Evolutionary conservation across 2,888 invertebrate species (phyloP).

Genomic region (Zhuqinia jingwanae): DNA sequence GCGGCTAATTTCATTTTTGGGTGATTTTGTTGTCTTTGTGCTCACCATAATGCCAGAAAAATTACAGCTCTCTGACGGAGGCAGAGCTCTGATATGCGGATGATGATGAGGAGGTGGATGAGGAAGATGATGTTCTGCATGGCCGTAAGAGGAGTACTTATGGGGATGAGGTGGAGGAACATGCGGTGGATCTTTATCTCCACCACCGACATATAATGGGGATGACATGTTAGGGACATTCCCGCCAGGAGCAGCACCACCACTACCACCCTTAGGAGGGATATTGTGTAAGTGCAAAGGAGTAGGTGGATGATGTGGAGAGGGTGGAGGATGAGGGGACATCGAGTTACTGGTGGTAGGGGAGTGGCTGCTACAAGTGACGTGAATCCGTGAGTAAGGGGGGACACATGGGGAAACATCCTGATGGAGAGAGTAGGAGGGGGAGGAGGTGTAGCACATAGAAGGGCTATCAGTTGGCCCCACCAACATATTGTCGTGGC

Average conservation of each 20-base stretch:
- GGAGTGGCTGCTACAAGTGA: conserved; percentile 59
- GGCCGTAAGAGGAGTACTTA: conserved; percentile 67
- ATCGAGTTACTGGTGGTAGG: conserved; percentile 48
- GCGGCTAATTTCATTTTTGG: not conserved
- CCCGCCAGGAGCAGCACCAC: conserved; percentile 34
- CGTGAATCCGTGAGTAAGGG: conserved; percentile 54
- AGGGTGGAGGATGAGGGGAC: conserved; percentile 43
- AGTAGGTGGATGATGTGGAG: conserved; percentile 49
- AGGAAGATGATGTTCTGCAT: conserved; percentile 51
- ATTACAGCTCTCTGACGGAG: conserved; percentile 63
- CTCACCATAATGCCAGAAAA: conserved; percentile 71
- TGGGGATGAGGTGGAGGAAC: conserved; percentile 49
- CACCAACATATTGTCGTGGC: conserved; percentile 61
- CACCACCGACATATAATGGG: conserved; percentile 50
- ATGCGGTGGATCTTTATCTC: conserved; percentile 49
- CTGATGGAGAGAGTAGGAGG: conserved; percentile 52
- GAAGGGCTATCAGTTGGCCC: conserved; percentile 64
- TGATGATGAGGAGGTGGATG: conserved; percentile 54
- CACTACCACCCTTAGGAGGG: conserved; percentile 12
- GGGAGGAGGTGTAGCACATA: conserved; percentile 55
- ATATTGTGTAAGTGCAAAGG: conserved; percentile 50
- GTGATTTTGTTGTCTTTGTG: conserved; percentile 42
- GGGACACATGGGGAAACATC: conserved; percentile 50
- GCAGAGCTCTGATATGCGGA: conserved; percentile 64
- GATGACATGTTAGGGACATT: conserved; percentile 34